Evolutionary conservation across 1,140 invertebrate species (phyloP).

Genomic region (Saccostrea cuccullata): DNA sequence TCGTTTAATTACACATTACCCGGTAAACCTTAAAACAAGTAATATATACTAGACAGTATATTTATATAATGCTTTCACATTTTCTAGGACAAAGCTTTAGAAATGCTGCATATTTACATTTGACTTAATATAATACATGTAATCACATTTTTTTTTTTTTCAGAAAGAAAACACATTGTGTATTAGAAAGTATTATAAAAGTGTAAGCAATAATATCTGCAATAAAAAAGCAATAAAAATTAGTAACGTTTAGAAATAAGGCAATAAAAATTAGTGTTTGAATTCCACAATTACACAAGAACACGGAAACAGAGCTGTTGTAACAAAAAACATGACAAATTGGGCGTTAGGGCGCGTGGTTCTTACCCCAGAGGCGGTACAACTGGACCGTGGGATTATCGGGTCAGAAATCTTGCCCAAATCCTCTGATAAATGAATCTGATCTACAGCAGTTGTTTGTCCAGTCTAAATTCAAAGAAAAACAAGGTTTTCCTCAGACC

Average conservation of each 20-base stretch:
- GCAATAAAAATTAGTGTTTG: slow-evolving; percentile 29
- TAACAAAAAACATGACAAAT: slow-evolving; percentile 8
- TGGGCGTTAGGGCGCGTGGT: background rate
- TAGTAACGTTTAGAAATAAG: background rate
- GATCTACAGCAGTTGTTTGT: background rate
- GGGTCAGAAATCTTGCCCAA: background rate
- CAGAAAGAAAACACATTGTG: background rate
- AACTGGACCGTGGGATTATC: background rate
- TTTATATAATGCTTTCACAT: too few relatives aligned
- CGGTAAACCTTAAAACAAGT: too few relatives aligned
- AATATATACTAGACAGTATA: too few relatives aligned
- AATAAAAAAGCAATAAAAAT: slow-evolving; percentile 33
- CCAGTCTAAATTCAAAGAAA: slow-evolving; percentile 22
- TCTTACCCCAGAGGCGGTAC: slow-evolving; percentile 16
- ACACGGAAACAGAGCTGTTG: background rate
- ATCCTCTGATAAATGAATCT: slow-evolving; percentile 14
- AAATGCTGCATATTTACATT: too few relatives aligned
- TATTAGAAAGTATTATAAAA: background rate
- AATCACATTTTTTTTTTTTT: too few relatives aligned
- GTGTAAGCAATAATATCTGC: slow-evolving; percentile 10
- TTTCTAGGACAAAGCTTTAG: too few relatives aligned
- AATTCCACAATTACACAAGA: background rate
- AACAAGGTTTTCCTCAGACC: background rate
- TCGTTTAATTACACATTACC: too few relatives aligned
- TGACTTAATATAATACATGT: too few relatives aligned